Percentiles rank a stretch among this genome's conserved stretches.
Conservation (phyloP, 2,797 vertebrate species). For the Triplophysa yarkandensis region DNA sequence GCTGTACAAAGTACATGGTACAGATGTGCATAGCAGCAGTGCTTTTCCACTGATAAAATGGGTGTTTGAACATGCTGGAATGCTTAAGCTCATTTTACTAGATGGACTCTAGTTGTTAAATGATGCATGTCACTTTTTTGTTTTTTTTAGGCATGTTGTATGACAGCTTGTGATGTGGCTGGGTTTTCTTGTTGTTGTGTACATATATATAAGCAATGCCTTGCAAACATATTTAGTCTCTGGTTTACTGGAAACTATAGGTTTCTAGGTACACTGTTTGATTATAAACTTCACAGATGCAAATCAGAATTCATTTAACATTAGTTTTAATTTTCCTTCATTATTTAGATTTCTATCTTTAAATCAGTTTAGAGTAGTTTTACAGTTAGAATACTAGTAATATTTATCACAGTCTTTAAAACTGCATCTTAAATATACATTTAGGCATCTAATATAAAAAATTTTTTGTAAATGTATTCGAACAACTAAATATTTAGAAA, state of each 20-base stretch:
- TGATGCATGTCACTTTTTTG: slow-evolving; percentile 19
- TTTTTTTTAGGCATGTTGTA: slow-evolving; percentile 9
- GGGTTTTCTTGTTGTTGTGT: not conserved
- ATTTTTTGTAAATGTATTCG: too few species aligned
- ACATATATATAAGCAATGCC: not conserved
- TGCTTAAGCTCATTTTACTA: slow-evolving; percentile 25
- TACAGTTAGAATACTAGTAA: too few species aligned
- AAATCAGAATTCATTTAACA: too few species aligned
- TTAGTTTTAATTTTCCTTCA: too few species aligned
- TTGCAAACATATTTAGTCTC: not conserved
- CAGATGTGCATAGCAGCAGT: slow-evolving; percentile 4
- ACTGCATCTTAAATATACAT: too few species aligned
- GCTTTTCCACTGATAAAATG: slow-evolving; percentile 11
- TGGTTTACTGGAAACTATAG: not conserved
- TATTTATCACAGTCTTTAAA: too few species aligned
- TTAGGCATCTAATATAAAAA: too few species aligned
- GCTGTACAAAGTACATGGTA: not conserved
- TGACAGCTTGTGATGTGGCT: not conserved
- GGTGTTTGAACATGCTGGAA: slow-evolving; percentile 1
- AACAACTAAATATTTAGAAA: not conserved
- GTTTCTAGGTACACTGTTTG: too few species aligned
- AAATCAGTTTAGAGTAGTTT: too few species aligned
- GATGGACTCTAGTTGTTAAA: slow-evolving; percentile 13
- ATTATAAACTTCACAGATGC: too few species aligned
- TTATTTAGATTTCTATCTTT: too few species aligned